Evolutionary conservation across 2,113 vertebrate species (phyloP), one percentile per base, ranked within the genome.

Genomic region (Paradisaea rubra): DNA sequence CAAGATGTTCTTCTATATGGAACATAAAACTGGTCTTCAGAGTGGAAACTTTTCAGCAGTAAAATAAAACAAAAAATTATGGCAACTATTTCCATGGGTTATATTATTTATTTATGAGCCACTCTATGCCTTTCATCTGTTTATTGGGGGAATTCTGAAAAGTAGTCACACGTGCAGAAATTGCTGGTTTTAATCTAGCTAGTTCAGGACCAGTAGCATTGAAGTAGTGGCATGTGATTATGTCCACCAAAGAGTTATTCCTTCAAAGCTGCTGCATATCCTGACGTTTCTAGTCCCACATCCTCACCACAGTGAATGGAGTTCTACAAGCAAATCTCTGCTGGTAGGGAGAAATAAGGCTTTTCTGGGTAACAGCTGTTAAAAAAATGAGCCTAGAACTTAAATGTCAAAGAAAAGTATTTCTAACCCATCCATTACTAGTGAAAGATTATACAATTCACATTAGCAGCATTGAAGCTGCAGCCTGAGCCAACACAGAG

Each of bases 11-110:
- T 89, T 74, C 59, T 89, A 33, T 68, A 71, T 57, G 56, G 81
- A 95, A 92, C 57, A 77, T 89, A 89, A 96, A 88, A 54, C 66
- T 86, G 42, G 59, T 91, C 61, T 88, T 89, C 33, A 82, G 68
- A 89, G 42, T 41, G 59, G 59, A 69, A 65, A 44, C 31, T 71
- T 73, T 94, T 68, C 60, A 88, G 47, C 69, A 86, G 42, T 81
- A 64, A 59, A 93, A 91, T 69, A 70, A 93, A 80, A 23, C 13
- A 28, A 81, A 81, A 93, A 90, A 81, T 53, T 54, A 64, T 44
- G 25, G 35, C n/a, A 86, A 27, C 27, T 63, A 7, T 85, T 81
- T 93, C 41, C 8, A 28, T 9, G 3, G 53, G 8, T 83, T 84
- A 17, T 17, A 76, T 80, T 53, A 33, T 33, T 66, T 89, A 52